Evolutionary conservation across 1,140 invertebrate genomes (phyloP).

Genomic region (Mycetomoellerius zeteki): DNA sequence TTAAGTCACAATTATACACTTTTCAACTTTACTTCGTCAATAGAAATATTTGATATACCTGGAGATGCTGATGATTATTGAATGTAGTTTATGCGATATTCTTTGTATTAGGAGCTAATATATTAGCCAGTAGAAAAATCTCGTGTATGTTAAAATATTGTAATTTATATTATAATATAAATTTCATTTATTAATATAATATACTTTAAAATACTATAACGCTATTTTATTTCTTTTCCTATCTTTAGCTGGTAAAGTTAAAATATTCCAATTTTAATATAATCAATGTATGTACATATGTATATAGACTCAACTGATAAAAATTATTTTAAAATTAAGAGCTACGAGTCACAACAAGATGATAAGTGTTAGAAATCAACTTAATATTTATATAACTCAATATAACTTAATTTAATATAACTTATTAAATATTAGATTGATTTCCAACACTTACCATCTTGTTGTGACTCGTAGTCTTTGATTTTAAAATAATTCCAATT

Average conservation of each 20-base stretch:
- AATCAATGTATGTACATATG: too few relatives aligned
- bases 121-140: background rate
- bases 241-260: background rate
- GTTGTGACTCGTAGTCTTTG: too few relatives aligned
- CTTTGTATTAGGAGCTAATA: background rate
- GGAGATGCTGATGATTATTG: background rate
- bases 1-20: conserved; percentile 26
- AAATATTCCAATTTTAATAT: background rate
- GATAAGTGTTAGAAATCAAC: too few relatives aligned
- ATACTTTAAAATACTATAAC: background rate
- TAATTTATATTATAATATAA: too few relatives aligned
- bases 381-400: too few relatives aligned
- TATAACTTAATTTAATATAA: too few relatives aligned
- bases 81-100: background rate
- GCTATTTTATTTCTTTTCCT: background rate
- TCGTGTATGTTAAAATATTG: background rate
- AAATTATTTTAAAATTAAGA: too few relatives aligned
- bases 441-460: too few relatives aligned
- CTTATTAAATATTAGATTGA: too few relatives aligned
- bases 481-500: conserved; percentile 9
- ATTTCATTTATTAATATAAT: too few relatives aligned
- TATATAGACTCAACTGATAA: too few relatives aligned
- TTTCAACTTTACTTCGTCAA: background rate
- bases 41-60: conserved; percentile 12
- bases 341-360: too few relatives aligned